Percentiles rank a stretch among this genome's conserved stretches.
Evolutionary conservation across 2,113 vertebrate genomes (phyloP).

Genomic region (Pseudonaja textilis): DNA sequence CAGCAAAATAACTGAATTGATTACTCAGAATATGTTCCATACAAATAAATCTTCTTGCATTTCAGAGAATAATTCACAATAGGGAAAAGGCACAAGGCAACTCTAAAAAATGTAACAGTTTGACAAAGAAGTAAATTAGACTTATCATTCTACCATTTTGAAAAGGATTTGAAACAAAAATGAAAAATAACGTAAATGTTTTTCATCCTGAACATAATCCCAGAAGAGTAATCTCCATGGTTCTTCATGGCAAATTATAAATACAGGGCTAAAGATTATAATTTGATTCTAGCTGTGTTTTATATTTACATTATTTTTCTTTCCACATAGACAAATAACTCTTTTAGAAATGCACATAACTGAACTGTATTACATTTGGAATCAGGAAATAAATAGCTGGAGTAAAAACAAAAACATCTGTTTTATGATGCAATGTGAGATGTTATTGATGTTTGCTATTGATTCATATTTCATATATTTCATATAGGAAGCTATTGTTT

Average conservation of each 20-base stretch:
- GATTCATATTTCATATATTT: not conserved
- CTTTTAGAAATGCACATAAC: conserved; percentile 52
- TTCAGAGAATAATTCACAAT: conserved; percentile 58
- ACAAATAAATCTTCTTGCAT: conserved; percentile 45
- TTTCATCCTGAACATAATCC: conserved; percentile 53
- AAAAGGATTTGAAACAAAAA: conserved; percentile 53
- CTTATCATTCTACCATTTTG: conserved; percentile 52
- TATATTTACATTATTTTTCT: conserved; percentile 68
- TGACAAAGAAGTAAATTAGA: conserved; percentile 60
- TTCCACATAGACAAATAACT: conserved; percentile 63
- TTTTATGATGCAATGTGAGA: not conserved
- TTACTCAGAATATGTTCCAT: conserved; percentile 37
- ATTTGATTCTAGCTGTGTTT: conserved; percentile 58
- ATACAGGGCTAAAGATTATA: conserved; percentile 51
- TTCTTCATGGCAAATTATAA: conserved; percentile 49
- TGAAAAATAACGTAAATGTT: conserved; percentile 47
- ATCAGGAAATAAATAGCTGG: conserved; percentile 37
- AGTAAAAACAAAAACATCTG: conserved; percentile 34
- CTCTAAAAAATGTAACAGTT: conserved; percentile 40
- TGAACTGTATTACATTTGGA: conserved; percentile 50
- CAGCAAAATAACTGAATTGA: conserved; percentile 35
- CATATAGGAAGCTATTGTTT: conserved; percentile 1
- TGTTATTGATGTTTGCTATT: not conserved
- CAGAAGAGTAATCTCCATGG: conserved; percentile 47
- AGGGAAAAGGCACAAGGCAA: conserved; percentile 27